These are phyloP conservation scores for Carcharodon carcharias DNA, from an alignment of 2,797 vertebrate species.

Conservation along the genomic window DNA sequence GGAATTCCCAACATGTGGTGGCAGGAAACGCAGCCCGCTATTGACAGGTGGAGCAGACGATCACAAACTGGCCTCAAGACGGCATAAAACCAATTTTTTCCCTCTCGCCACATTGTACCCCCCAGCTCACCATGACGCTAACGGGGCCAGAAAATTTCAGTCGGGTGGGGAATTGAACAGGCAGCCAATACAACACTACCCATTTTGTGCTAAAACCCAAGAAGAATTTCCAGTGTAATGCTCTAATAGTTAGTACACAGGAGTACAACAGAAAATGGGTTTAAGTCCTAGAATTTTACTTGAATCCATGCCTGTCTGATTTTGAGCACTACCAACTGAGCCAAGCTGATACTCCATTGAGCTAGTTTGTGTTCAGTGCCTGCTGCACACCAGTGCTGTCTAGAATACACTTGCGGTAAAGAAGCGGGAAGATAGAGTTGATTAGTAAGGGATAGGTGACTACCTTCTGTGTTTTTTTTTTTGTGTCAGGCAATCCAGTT, in stretches of 20 bases:
- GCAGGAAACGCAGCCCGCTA: no score
- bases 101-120: no score
- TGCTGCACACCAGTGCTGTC: not conserved
- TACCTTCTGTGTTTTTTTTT: not conserved
- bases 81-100: no score
- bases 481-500: not conserved
- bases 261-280: not conserved
- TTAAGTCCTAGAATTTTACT: not conserved
- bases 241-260: not conserved
- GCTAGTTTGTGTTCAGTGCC: not conserved
- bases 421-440: not conserved
- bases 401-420: not conserved
- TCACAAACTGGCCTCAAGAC: no score
- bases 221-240: not conserved
- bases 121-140: no score
- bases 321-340: not conserved
- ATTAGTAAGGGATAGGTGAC: not conserved
- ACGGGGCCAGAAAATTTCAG: no score
- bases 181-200: not conserved
- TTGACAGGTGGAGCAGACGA: no score
- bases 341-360: not conserved
- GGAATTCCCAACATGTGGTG: no score
- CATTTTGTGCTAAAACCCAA: not conserved
- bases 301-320: not conserved
- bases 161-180: not conserved